Evolutionary conservation across 2,797 vertebrate species (phyloP), one percentile per base, ranked within the genome.

Genomic region (Delichon dasypus): DNA sequence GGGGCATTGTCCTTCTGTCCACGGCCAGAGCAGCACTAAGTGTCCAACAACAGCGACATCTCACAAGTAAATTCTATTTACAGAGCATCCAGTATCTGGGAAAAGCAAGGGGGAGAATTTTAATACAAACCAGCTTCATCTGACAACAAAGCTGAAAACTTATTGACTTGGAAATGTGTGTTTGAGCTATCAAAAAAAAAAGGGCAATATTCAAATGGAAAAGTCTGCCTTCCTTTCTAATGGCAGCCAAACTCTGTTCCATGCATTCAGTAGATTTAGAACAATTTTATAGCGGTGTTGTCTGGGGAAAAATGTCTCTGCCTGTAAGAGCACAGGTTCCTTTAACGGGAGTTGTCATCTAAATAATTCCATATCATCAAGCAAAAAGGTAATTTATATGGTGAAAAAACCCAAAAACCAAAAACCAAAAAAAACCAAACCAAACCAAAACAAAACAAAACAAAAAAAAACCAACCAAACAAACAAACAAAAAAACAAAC

Each of bases 311-410:
- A 76, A 65, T 26, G 68, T 30, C 80, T 75, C 64, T 94, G 74
- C 90, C 71, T 88, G 11, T 71, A 66, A 82, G 47, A 94, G 89
- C 47, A 27, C 38, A 60, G 66, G 82, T 88, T 81, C 88, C 55
- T 92, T 91, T 85, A 96, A 89, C 88, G 65, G 42, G 29, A 78
- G 68, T 90, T 96, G 89, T 88, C 89, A 91, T 93, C 91, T 92
- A 93, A 97, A 96, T 91, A 96, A 95, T 95, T 95, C 90, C 92
- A 67, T 92, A 81, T 88, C 62, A 87, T 94, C 83, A 74, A 67
- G 94, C 80, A 66, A 92, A 92, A 92, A 85, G 77, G 84, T 85
- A 78, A 92, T 93, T 95, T 93, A 83, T 40, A 62, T 71, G 53
- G 72, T 5, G 5, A 53, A 57, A 88, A 89, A 86, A 38, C n/a